Evolutionary conservation across 1,140 invertebrate genomes (phyloP).

Genomic region (Helicoverpa zea): DNA sequence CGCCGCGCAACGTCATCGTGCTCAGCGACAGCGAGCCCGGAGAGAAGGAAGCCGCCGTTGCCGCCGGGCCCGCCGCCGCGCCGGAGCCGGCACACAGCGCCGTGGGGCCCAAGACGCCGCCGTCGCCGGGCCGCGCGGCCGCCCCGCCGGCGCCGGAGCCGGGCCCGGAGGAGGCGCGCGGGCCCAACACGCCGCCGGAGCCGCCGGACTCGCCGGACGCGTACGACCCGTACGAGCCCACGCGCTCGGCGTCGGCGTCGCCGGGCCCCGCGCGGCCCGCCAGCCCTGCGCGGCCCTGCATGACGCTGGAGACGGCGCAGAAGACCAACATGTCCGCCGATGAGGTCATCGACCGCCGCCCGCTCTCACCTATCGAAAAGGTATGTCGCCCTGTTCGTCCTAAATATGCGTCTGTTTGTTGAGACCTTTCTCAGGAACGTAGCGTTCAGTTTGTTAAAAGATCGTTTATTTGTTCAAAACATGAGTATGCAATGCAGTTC

Average conservation of each 20-base stretch:
- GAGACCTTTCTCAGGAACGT: too few species aligned
- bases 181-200: conserved; percentile 88
- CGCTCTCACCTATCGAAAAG: conserved; percentile 82
- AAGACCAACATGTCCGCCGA: conserved; percentile 85
- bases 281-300: conserved; percentile 64
- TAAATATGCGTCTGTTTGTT: not conserved
- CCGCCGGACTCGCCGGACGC: conserved; percentile 91
- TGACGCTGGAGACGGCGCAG: conserved; percentile 82
- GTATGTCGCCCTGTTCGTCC: conserved; percentile 50
- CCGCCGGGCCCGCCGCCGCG: conserved; percentile 45
- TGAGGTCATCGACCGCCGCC: conserved; percentile 79
- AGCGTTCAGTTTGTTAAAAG: too few species aligned
- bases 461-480: too few species aligned
- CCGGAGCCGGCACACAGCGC: conserved; percentile 72
- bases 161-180: conserved; percentile 85
- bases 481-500: too few species aligned
- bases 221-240: conserved; percentile 96
- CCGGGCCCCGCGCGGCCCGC: conserved; percentile 85
- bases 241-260: conserved; percentile 91
- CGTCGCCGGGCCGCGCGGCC: conserved; percentile 73
- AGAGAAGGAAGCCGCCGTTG: conserved; percentile 69
- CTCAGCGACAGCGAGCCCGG: conserved; percentile 93
- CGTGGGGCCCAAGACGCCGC: conserved; percentile 32
- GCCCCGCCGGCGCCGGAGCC: conserved; percentile 70
- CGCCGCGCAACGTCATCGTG: conserved; percentile 93